Percentiles rank a stretch among this genome's conserved stretches.
phyloP scores from a whole-genome alignment of 2,113 vertebrate species.

The Sylvilagus bachmani region DNA sequence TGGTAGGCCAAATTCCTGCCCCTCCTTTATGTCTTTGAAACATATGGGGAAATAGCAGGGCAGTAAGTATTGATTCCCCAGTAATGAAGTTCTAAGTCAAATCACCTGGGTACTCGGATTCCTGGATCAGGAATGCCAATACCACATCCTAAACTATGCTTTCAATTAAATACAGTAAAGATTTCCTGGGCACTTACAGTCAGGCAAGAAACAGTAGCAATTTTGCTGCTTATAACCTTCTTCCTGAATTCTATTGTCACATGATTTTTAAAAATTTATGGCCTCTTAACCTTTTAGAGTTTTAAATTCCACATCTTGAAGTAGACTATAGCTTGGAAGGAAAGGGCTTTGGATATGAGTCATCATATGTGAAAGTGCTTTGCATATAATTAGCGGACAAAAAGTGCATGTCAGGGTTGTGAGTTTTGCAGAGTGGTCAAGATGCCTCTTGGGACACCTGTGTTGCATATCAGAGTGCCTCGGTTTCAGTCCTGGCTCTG shows the following conservation, averaged over 20 bases:
- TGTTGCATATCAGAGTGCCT: too few relatives aligned
- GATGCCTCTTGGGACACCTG: too few relatives aligned
- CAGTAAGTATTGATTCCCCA: neutral
- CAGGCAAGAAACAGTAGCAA: neutral
- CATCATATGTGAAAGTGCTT: neutral
- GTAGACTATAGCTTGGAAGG: constrained; percentile 6
- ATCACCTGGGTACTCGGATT: neutral
- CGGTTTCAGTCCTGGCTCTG: too few relatives aligned
- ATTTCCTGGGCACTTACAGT: neutral
- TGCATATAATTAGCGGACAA: neutral
- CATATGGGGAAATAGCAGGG: neutral
- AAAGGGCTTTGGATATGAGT: neutral
- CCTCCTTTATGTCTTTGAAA: neutral
- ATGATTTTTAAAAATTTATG: neutral
- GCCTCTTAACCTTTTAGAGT: constrained; percentile 10
- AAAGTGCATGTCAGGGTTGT: too few relatives aligned
- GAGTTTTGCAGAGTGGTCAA: too few relatives aligned
- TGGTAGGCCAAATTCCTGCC: too few relatives aligned
- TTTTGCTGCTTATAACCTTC: neutral
- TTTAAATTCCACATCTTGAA: constrained; percentile 12
- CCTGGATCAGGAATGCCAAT: neutral
- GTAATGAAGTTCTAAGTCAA: neutral
- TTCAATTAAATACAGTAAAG: neutral
- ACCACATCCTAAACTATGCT: neutral
- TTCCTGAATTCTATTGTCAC: neutral